Conservation (phyloP, 2,113 vertebrate species). For the Trogon surrucura region DNA sequence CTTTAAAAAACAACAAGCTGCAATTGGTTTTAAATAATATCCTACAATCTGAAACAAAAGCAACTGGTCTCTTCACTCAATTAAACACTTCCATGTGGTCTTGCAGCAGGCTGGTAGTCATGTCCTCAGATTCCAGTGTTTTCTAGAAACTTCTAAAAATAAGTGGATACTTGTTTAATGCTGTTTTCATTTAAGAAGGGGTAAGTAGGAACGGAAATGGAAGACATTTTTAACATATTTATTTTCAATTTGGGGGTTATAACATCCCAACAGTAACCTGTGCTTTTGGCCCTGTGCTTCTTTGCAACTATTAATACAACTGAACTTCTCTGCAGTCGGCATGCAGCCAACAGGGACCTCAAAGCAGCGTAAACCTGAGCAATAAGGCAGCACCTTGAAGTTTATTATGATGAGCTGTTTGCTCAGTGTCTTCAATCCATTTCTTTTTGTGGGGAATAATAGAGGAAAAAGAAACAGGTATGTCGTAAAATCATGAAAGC, state of each 20-base stretch:
- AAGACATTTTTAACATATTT: neutral
- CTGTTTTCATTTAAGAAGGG: neutral
- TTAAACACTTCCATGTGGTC: neutral
- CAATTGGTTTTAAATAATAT: neutral
- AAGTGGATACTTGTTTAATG: neutral
- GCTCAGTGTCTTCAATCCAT: slow-evolving; percentile 48
- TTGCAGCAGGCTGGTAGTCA: neutral
- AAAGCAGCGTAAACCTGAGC: neutral
- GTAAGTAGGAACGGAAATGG: neutral
- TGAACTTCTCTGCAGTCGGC: neutral
- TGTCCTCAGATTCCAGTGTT: neutral
- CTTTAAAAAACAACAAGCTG: neutral
- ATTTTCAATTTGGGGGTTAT: neutral
- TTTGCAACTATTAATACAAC: neutral
- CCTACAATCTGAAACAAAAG: slow-evolving; percentile 9
- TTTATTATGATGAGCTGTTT: neutral
- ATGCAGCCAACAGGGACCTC: neutral
- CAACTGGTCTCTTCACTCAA: neutral
- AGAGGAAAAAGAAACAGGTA: neutral
- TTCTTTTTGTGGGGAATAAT: slow-evolving; percentile 45
- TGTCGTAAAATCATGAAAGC: neutral
- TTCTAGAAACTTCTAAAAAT: slow-evolving; percentile 25
- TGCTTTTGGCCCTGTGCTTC: neutral
- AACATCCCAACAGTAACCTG: neutral
- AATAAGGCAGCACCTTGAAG: slow-evolving; percentile 30